phyloP scores from a whole-genome alignment of 2,113 vertebrate species.

The Quiscalus mexicanus region DNA sequence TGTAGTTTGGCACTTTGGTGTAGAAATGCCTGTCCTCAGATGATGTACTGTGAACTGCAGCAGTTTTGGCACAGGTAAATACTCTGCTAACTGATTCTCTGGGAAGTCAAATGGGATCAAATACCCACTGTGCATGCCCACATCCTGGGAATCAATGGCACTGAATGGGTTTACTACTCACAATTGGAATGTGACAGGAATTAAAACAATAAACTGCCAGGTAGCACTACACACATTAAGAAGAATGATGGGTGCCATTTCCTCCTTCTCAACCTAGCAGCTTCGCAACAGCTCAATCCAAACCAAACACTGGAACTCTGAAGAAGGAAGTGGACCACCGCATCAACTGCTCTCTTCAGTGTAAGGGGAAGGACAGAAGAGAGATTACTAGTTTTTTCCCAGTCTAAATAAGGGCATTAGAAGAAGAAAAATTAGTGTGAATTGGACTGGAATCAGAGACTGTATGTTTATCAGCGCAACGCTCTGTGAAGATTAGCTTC shows the following conservation, averaged over 20 bases:
- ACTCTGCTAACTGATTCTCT: background rate
- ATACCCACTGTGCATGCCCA: background rate
- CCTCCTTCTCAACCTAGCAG: background rate
- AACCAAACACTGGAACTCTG: background rate
- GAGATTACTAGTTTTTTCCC: background rate
- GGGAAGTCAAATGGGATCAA: background rate
- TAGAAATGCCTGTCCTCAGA: background rate
- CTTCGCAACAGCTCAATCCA: background rate
- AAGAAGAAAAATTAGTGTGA: background rate
- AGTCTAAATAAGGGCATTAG: background rate
- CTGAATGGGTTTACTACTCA: background rate
- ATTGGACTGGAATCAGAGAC: background rate
- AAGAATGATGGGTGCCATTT: background rate
- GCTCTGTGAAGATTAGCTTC: background rate
- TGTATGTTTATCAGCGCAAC: background rate
- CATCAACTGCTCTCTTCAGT: background rate
- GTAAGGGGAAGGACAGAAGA: background rate
- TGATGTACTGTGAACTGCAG: background rate
- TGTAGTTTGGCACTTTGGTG: background rate
- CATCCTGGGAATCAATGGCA: background rate
- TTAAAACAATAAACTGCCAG: background rate
- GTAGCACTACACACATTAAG: background rate
- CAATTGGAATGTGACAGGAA: background rate
- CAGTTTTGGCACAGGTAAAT: background rate
- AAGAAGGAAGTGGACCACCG: background rate